Conservation (phyloP, 2,888 invertebrate genomes). For the Arge pagana region DNA sequence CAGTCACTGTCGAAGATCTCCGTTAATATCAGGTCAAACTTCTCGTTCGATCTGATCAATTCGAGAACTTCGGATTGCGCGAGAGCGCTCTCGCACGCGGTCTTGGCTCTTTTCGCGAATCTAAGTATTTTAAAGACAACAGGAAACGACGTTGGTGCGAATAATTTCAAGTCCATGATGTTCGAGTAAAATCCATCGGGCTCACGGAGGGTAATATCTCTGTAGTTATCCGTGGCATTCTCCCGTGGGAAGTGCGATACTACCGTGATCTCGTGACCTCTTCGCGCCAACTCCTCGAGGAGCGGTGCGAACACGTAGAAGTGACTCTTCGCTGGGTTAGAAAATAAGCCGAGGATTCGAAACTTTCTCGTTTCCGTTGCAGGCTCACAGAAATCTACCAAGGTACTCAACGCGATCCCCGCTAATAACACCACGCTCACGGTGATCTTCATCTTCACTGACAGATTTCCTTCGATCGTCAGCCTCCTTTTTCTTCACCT, state of each 20-base stretch:
- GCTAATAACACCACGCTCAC: too few species aligned
- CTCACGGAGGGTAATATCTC: conserved; percentile 63
- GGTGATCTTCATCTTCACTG: too few species aligned
- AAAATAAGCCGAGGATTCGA: conserved; percentile 69
- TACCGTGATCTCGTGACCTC: conserved; percentile 71
- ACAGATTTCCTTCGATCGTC: too few species aligned
- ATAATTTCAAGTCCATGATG: conserved; percentile 32
- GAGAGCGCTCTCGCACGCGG: conserved; percentile 56
- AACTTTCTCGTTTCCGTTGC: too few species aligned
- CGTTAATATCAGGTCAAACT: conserved; percentile 70
- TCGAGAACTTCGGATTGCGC: conserved; percentile 54
- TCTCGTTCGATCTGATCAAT: conserved; percentile 57
- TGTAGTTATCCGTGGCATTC: conserved; percentile 62
- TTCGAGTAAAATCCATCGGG: conserved; percentile 39
- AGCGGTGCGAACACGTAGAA: conserved; percentile 68
- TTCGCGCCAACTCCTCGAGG: conserved; percentile 63
- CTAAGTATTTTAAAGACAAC: conserved; percentile 34
- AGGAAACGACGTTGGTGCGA: conserved; percentile 1
- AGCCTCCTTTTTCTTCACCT: too few species aligned
- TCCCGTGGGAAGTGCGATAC: conserved; percentile 67
- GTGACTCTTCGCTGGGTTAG: conserved; percentile 72
- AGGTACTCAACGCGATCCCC: too few species aligned
- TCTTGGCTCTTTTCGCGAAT: conserved; percentile 45
- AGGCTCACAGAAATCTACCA: too few species aligned
- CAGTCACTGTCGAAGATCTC: conserved; percentile 78